Evolutionary conservation across 2,888 invertebrate genomes (phyloP), one percentile per base, ranked within the genome.

Genomic region (Microchrysa polita): DNA sequence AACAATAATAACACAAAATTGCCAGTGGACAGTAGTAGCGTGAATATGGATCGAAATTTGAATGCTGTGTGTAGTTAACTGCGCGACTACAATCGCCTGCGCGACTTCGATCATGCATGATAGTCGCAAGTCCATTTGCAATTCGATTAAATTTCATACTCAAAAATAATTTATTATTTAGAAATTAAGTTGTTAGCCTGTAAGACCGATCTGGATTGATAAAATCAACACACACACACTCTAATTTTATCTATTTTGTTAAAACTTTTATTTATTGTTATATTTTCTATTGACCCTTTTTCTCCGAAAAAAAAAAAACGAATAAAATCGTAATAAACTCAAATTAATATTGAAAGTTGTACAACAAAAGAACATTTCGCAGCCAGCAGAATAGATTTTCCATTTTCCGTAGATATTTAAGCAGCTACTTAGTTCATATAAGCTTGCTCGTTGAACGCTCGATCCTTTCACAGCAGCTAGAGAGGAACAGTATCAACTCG

Each of bases 21-120:
- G 23, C 12, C 73, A 14, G 73, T 74, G 5, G 75, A 77, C 42
- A 65, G 71, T 27, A 74, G 74, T 44, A 73, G 42, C 61, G 75
- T 75, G 52, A 75, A 52, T 61, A 73, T 75, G 22, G 77, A 77
- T 72, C 67, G 74, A 60, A 77, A 75, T 67, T 55, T 77, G 63
- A 74, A 75, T 59, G 75, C 75, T 12, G 77, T 77, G 18, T 77
- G 77, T 23, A 77, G 77, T 71, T 77, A 77, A 75, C 73, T 73
- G 52, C n/a, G 1, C 1, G 40, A 69, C 10, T 53, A 4, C 16
- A 52, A 14, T 34, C 27, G 27, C 27, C 7, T 34, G 27, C 27
- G 27, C n/a, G n/a, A n/a, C n/a, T n/a, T n/a, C n/a, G n/a, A n/a
- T n/a, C n/a, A 34, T 7, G 27, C 27, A 34, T 2, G 2, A 34